These are phyloP conservation scores for Tragelaphus imberbis DNA, from an alignment of 2,113 vertebrate species.

Conservation along the genomic window DNA sequence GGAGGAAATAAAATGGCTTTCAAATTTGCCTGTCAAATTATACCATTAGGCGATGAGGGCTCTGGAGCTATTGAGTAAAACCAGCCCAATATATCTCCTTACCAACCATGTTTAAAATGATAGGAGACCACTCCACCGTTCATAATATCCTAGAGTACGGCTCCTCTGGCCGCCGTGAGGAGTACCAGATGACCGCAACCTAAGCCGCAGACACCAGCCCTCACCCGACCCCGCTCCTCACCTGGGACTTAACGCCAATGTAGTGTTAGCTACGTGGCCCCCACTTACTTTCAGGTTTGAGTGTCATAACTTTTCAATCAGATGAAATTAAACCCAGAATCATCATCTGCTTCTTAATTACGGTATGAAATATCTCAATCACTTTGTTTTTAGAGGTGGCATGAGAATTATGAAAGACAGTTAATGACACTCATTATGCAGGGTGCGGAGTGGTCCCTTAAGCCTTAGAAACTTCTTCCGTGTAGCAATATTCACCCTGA, in stretches of 20 bases:
- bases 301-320: slow-evolving; percentile 28
- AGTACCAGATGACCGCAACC: not conserved
- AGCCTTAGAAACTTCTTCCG: not conserved
- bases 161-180: not conserved
- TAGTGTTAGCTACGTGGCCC: not conserved
- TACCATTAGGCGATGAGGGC: not conserved
- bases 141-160: not conserved
- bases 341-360: slow-evolving; percentile 5
- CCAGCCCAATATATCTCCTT: not conserved
- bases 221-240: not conserved
- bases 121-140: not conserved
- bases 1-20: not conserved
- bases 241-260: not conserved
- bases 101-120: not conserved
- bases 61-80: not conserved
- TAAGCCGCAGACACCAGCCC: not conserved
- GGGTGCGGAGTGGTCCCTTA: not conserved
- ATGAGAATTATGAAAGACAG: not conserved
- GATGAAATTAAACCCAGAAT: not conserved
- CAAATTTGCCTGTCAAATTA: not conserved
- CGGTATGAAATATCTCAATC: not conserved
- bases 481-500: not conserved
- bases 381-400: slow-evolving; percentile 1
- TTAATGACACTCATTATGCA: not conserved
- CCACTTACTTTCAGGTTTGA: slow-evolving; percentile 29